Percentiles rank a stretch among this genome's conserved stretches.
These are phyloP conservation scores for Glomeris maerens DNA, from an alignment of 1,140 invertebrate genomes.

Conservation along the genomic window DNA sequence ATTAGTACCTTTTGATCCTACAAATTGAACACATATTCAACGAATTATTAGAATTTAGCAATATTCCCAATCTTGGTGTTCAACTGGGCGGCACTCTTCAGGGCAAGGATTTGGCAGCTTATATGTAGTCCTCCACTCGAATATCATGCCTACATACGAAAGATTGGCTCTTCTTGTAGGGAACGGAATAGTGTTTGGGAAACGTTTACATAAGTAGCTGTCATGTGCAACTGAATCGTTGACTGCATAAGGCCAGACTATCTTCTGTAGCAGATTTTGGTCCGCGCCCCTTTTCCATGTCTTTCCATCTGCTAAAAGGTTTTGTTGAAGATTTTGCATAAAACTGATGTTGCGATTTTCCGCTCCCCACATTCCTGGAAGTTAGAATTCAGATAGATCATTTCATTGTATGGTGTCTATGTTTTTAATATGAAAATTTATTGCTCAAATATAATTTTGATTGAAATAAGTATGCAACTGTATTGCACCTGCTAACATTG, in stretches of 20 bases:
- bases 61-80: too few species aligned
- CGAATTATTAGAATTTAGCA: too few species aligned
- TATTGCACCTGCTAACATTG: not conserved
- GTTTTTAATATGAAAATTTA: not conserved
- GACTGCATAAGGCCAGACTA: not conserved
- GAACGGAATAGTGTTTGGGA: constrained; percentile 2
- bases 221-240: constrained; percentile 10
- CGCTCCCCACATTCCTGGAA: not conserved
- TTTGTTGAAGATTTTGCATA: not conserved
- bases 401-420: too few species aligned
- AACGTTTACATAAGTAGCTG: constrained; percentile 8
- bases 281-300: not conserved
- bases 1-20: too few species aligned
- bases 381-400: too few species aligned
- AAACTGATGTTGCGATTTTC: not conserved
- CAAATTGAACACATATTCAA: too few species aligned
- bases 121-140: too few species aligned
- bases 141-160: too few species aligned
- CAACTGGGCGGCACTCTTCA: too few species aligned
- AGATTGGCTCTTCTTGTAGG: constrained; percentile 10
- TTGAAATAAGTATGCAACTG: not conserved
- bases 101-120: too few species aligned
- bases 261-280: not conserved
- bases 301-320: not conserved
- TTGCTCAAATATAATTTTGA: not conserved